phyloP scores from a whole-genome alignment of 2,797 vertebrate genomes.

The Malurus splendens region DNA sequence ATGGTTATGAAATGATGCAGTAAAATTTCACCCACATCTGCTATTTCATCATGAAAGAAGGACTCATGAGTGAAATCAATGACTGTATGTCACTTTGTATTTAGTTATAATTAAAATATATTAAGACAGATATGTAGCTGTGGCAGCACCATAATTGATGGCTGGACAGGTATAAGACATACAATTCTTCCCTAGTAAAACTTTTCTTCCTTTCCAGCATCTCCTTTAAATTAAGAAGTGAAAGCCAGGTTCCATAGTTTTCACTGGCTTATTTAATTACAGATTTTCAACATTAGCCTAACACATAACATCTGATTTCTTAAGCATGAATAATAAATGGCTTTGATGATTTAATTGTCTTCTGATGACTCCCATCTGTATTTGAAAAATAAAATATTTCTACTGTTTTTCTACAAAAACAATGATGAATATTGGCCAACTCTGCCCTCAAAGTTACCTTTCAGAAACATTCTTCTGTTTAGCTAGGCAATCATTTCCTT shows the following conservation, averaged over 20 bases:
- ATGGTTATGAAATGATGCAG: neutral
- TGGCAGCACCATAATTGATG: neutral
- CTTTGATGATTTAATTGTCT: neutral
- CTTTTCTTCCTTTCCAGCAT: neutral
- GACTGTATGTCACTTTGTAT: neutral
- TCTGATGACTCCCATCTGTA: neutral
- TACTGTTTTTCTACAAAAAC: neutral
- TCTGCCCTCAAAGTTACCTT: neutral
- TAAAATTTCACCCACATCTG: neutral
- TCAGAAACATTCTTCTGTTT: neutral
- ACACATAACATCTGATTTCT: neutral
- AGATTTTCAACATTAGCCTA: conserved; percentile 4
- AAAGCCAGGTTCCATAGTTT: neutral
- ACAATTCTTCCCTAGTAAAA: neutral
- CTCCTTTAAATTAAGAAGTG: neutral
- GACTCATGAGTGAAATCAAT: neutral
- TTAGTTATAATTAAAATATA: neutral
- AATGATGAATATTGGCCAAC: neutral
- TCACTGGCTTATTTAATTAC: neutral
- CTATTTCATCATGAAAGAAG: neutral
- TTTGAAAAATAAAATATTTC: conserved; percentile 2
- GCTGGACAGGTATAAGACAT: neutral
- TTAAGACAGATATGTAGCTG: neutral
- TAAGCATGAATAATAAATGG: conserved; percentile 10
- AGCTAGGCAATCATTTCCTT: neutral